A percentile compares a stretch with the other conserved stretches of the same genome.
Evolutionary conservation across 1,140 invertebrate genomes (phyloP).

Genomic region (Campoletis sonorensis): DNA sequence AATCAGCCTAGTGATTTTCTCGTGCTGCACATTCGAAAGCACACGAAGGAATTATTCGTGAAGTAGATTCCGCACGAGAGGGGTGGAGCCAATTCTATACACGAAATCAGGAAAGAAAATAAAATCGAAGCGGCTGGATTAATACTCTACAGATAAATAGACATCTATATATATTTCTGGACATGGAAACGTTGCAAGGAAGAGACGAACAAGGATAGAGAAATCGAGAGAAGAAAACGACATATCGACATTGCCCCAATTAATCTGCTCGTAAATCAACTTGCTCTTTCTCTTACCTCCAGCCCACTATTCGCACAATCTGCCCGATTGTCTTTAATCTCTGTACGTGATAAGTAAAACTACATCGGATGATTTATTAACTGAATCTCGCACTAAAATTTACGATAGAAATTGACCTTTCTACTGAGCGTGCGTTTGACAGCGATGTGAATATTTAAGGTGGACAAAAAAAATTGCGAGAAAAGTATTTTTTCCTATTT

Average conservation of each 20-base stretch:
- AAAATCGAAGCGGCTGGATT: not conserved
- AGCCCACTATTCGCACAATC: not conserved
- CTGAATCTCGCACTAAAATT: too few relatives aligned
- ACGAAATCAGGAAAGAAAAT: not conserved
- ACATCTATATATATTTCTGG: not conserved
- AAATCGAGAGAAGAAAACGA: not conserved
- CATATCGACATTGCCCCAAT: not conserved
- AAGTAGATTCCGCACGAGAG: not conserved
- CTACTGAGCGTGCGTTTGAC: too few relatives aligned
- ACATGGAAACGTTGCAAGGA: not conserved
- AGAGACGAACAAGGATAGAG: not conserved
- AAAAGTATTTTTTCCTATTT: too few relatives aligned
- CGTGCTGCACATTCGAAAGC: conserved; percentile 6
- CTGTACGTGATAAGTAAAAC: too few relatives aligned
- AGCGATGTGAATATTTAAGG: too few relatives aligned
- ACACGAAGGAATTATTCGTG: conserved; percentile 14
- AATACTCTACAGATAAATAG: too few relatives aligned
- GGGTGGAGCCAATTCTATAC: not conserved
- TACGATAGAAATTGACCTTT: too few relatives aligned
- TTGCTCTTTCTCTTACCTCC: not conserved
- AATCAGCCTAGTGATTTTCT: not conserved
- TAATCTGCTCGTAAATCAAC: not conserved
- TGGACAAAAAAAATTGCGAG: too few relatives aligned
- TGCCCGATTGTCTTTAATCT: not conserved
- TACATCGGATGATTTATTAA: too few relatives aligned